A percentile compares a stretch with the other conserved stretches of the same genome.
phyloP scores from a whole-genome alignment of 2,888 invertebrate species.

The Idaea dimidiata region DNA sequence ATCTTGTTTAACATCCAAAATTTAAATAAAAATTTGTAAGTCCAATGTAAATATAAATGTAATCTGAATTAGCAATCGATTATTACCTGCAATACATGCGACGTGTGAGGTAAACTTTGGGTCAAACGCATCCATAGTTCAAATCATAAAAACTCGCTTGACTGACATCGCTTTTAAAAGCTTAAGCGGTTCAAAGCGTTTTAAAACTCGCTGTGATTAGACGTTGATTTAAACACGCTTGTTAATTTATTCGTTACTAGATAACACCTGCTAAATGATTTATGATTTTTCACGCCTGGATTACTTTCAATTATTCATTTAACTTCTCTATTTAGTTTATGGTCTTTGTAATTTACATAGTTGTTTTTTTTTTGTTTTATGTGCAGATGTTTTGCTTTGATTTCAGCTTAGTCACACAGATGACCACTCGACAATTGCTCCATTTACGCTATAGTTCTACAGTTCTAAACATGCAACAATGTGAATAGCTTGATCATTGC shows the following conservation, averaged over 20 bases:
- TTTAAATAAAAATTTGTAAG: neutral
- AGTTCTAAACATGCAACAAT: too few relatives aligned
- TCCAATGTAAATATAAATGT: neutral
- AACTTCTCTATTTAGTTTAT: constrained; percentile 14
- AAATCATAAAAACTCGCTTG: constrained; percentile 56
- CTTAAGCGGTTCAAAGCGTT: constrained; percentile 17
- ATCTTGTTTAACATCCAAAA: neutral
- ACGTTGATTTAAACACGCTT: constrained; percentile 64
- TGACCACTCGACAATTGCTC: too few relatives aligned
- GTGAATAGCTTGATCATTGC: too few relatives aligned
- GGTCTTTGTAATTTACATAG: constrained; percentile 5
- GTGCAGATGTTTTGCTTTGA: neutral
- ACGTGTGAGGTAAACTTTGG: constrained; percentile 72
- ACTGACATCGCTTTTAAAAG: constrained; percentile 48
- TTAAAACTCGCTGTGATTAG: constrained; percentile 42
- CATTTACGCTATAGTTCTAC: too few relatives aligned
- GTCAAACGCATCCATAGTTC: constrained; percentile 68
- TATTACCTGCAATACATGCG: constrained; percentile 17
- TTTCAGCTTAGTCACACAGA: neutral
- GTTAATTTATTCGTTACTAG: constrained; percentile 54
- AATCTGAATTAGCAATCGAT: constrained; percentile 1
- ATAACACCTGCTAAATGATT: constrained; percentile 53
- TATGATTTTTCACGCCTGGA: constrained; percentile 43
- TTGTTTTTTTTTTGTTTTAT: neutral
- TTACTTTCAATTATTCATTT: constrained; percentile 35